A percentile compares a stretch with the other conserved stretches of the same genome.
Conservation (phyloP, 2,888 invertebrate genomes). For the Molorchus minor region DNA sequence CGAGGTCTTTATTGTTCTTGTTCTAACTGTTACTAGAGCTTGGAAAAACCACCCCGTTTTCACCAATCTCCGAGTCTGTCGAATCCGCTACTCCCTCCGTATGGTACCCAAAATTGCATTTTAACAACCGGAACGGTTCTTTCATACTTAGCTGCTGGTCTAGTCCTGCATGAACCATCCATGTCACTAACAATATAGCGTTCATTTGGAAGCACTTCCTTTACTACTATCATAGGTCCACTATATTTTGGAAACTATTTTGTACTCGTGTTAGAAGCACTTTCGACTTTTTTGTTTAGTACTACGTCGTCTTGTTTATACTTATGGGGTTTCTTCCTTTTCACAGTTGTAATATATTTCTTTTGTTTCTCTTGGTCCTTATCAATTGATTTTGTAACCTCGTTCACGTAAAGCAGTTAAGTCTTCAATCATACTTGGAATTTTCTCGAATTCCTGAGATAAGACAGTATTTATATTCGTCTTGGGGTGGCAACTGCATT, state of each 20-base stretch:
- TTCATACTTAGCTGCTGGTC: conserved; percentile 25
- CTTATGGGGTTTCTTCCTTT: conserved; percentile 23
- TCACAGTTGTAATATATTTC: conserved; percentile 26
- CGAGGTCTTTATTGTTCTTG: no score
- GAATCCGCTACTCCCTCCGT: no score
- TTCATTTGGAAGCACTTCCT: conserved; percentile 34
- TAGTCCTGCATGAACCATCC: conserved; percentile 22
- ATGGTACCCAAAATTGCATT: conserved; percentile 24
- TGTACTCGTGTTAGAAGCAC: conserved; percentile 22
- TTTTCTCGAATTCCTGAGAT: no score
- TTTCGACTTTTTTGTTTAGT: conserved; percentile 22
- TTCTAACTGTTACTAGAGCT: no score
- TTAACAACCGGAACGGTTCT: conserved; percentile 33
- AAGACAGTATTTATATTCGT: no score
- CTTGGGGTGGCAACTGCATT: no score
- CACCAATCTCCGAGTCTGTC: conserved; percentile 30
- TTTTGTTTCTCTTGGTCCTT: conserved; percentile 28
- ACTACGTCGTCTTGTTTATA: conserved; percentile 37
- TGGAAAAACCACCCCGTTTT: no score
- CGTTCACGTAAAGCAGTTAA: no score
- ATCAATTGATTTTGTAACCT: conserved; percentile 1
- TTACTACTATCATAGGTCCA: conserved; percentile 37
- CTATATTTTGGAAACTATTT: conserved; percentile 32
- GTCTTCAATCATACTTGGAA: no score
- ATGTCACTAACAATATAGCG: conserved; percentile 35